Percentiles rank a stretch among this genome's conserved stretches.
These are phyloP conservation scores for Notodonta dromedarius DNA, from an alignment of 2,888 invertebrate species.

Conservation along the genomic window DNA sequence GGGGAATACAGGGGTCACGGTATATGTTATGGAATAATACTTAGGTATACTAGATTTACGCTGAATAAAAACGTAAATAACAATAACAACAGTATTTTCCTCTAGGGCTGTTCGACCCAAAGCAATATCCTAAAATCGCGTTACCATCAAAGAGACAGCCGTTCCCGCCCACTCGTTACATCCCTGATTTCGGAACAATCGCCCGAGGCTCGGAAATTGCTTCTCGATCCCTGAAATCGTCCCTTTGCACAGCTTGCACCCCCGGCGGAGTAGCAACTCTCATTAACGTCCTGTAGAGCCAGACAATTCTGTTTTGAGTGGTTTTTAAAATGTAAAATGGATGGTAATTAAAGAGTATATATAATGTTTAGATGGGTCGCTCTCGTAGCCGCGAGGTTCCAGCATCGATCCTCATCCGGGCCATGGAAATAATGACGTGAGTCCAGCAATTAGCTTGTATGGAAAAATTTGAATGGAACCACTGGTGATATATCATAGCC, in stretches of 20 bases:
- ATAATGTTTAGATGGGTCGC: too few relatives aligned
- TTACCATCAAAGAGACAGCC: constrained; percentile 9
- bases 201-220: constrained; percentile 32
- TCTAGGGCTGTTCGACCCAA: neutral
- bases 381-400: too few relatives aligned
- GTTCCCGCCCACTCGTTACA: constrained; percentile 16
- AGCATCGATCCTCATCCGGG: too few relatives aligned
- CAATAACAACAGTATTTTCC: neutral
- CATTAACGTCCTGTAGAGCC: neutral
- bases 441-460: too few relatives aligned
- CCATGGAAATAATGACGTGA: too few relatives aligned
- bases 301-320: neutral
- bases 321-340: neutral
- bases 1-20: too few relatives aligned
- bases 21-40: too few relatives aligned
- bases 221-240: constrained; percentile 10
- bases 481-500: too few relatives aligned
- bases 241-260: neutral
- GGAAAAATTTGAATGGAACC: too few relatives aligned
- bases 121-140: constrained; percentile 2
- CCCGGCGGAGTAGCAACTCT: neutral
- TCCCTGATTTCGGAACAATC: constrained; percentile 21
- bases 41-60: too few relatives aligned
- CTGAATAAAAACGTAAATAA: neutral
- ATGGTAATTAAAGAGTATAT: too few relatives aligned